Percentiles rank a stretch among this genome's conserved stretches.
phyloP scores from a whole-genome alignment of 2,113 vertebrate genomes.

The Saiga tatarica region DNA sequence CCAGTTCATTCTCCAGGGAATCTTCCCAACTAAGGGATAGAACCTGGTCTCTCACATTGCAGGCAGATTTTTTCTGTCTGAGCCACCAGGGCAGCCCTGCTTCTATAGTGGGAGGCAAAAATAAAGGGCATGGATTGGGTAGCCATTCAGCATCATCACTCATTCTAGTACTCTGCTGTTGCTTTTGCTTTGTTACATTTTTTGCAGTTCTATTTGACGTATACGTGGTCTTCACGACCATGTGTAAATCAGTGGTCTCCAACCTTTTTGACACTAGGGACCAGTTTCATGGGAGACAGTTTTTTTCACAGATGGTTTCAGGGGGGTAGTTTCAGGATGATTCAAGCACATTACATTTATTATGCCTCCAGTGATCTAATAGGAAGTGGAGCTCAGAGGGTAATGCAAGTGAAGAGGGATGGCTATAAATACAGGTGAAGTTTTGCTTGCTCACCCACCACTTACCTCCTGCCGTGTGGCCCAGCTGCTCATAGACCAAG shows the following conservation, averaged over 20 bases:
- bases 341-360: neutral
- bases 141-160: neutral
- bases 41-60: neutral
- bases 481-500: neutral
- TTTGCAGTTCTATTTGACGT: neutral
- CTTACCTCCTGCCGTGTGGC: neutral
- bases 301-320: neutral
- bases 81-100: neutral
- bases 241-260: neutral
- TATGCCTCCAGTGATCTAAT: neutral
- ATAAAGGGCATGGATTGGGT: rapidly evolving
- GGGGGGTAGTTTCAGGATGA: neutral
- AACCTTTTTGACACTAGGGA: neutral
- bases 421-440: neutral
- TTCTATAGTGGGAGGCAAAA: neutral
- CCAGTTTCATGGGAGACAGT: neutral
- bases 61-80: neutral
- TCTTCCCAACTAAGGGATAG: neutral
- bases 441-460: neutral
- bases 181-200: neutral
- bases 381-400: neutral
- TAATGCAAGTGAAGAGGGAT: neutral
- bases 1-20: neutral
- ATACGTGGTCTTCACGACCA: neutral
- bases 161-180: neutral